A percentile compares a stretch with the other conserved stretches of the same genome.
Conservation (phyloP, 2,113 vertebrate genomes). For the Typhlomys cinereus region DNA sequence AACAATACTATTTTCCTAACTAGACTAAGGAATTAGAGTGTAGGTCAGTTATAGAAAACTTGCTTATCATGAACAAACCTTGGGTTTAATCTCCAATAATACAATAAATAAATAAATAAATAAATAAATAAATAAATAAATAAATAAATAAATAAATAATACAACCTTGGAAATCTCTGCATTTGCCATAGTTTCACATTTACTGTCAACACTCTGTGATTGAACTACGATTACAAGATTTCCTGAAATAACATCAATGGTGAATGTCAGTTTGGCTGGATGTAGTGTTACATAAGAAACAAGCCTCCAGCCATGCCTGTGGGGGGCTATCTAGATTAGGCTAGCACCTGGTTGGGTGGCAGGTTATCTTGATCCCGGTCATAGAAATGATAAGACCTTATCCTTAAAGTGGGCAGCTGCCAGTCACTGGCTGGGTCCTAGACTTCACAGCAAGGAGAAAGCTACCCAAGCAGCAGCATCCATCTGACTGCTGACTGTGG, state of each 20-base stretch:
- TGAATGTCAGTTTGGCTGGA: too few species aligned
- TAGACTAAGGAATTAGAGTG: neutral
- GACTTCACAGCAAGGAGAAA: neutral
- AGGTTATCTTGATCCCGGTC: too few species aligned
- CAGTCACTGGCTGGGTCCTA: too few species aligned
- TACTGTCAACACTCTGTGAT: too few species aligned
- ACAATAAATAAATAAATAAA: neutral
- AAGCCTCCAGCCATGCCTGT: too few species aligned
- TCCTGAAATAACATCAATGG: too few species aligned
- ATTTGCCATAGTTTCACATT: slow-evolving; percentile 22
- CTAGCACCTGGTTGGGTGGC: too few species aligned
- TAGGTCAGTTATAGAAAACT: neutral
- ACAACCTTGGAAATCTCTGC: neutral
- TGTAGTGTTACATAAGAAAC: too few species aligned
- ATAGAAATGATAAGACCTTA: too few species aligned
- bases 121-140: neutral
- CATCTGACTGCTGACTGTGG: neutral
- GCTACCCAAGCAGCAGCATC: neutral
- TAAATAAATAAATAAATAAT: neutral
- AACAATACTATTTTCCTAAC: slow-evolving; percentile 19
- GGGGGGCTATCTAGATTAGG: too few species aligned
- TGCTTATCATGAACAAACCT: neutral
- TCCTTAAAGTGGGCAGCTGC: too few species aligned
- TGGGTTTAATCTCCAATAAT: neutral
- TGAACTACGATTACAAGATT: too few species aligned